Evolutionary conservation across 2,113 vertebrate genomes (phyloP).

Genomic region (Diphyllodes magnificus): DNA sequence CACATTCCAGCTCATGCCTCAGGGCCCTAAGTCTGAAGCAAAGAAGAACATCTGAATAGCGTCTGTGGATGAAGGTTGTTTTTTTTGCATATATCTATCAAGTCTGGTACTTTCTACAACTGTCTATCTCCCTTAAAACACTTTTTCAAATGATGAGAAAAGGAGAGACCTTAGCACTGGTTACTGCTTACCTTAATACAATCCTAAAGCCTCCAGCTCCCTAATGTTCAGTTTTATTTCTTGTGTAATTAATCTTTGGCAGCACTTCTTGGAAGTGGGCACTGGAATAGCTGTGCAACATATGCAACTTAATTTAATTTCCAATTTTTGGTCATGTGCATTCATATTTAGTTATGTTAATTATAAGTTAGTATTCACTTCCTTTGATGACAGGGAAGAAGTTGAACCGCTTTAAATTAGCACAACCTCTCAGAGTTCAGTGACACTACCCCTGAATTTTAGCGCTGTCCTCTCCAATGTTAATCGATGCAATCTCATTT

Average conservation of each 20-base stretch:
- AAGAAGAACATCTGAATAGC: neutral
- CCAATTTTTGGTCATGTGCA: neutral
- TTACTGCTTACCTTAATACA: neutral
- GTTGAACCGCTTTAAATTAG: neutral
- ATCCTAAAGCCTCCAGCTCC: neutral
- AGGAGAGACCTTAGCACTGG: neutral
- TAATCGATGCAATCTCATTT: neutral
- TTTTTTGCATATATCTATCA: neutral
- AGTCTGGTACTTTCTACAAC: neutral
- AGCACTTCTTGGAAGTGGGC: neutral
- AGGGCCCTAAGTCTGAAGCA: neutral
- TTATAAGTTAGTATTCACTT: neutral
- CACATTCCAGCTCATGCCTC: neutral
- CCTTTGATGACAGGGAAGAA: neutral
- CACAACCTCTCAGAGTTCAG: neutral
- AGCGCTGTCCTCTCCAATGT: neutral
- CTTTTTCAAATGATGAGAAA: neutral
- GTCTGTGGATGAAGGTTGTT: neutral
- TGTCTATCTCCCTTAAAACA: neutral
- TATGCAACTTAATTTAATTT: neutral
- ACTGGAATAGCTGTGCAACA: neutral
- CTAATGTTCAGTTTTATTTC: neutral
- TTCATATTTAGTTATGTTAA: neutral
- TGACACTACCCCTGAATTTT: neutral
- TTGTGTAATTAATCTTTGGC: neutral